Base-by-base conservation (phyloP, 2,797 vertebrate genomes). In the Ceryle rudis region DNA sequence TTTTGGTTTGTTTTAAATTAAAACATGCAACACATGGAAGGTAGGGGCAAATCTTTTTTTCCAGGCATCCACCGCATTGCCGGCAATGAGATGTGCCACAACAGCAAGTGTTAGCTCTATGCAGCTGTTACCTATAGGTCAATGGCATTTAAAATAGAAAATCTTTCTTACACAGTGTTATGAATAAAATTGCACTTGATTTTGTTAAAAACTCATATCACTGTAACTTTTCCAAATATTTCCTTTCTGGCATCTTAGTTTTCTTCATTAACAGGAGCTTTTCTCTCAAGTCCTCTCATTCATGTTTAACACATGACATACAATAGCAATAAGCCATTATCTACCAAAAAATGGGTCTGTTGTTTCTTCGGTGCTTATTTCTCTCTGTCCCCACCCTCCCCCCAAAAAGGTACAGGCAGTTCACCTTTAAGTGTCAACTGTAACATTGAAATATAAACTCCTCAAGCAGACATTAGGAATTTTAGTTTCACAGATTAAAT, bases 131-230 rank as follows among this genome's bases (percentile, higher is more conserved):
- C 72, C 74, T 97, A 92, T 85, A 96, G 91, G 94, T 98, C 97
- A 97, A 97, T 97, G 97, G 98, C 97, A 97, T 97, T 97, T 97
- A 98, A 98, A 97, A 97, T 98, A 98, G 97, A 98, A 97, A 96
- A 96, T 98, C 96, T 98, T 97, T 97, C 97, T 97, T 97, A 97
- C 91, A 97, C 97, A 97, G 97, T 98, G 95, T 98, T 98, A 97
- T 97, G 98, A 98, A 98, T 97, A 98, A 98, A 98, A 98, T 97
- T 98, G 98, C 98, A 98, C 97, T 98, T 98, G 96, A 97, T 98
- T 98, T 98, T 96, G 95, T 95, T 97, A 97, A 95, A 97, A 98
- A 97, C 95, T 97, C 89, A 0, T 93, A 97, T 96, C 92, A 94
- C 84, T 97, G 95, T 98, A 97, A 97, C 96, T 96, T 95, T 89